These are phyloP conservation scores for Erethizon dorsatum DNA, from an alignment of 2,797 vertebrate species.

Conservation along the genomic window DNA sequence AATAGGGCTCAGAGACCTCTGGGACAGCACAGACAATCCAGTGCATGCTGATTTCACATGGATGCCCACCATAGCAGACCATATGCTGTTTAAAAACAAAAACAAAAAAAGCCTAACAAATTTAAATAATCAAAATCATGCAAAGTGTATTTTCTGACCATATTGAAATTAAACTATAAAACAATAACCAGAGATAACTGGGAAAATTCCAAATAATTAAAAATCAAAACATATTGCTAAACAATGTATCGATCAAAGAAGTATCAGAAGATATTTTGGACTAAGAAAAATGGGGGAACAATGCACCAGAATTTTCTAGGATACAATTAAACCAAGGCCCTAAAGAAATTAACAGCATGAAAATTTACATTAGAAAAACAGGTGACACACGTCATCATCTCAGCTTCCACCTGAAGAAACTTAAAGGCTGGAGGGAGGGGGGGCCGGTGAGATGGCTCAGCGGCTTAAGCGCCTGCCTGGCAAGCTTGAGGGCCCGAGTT, in stretches of 20 bases:
- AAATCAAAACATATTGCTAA: slow-evolving; percentile 20
- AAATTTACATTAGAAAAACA: neutral
- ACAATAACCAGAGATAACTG: slow-evolving; percentile 24
- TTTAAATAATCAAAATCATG: slow-evolving; percentile 7
- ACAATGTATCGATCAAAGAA: neutral
- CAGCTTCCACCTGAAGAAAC: neutral
- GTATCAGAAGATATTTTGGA: neutral
- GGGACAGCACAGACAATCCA: neutral
- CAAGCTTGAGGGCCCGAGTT: too few relatives aligned
- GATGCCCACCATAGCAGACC: neutral
- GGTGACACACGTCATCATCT: neutral
- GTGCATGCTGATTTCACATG: too few relatives aligned
- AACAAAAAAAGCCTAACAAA: neutral
- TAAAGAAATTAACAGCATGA: neutral
- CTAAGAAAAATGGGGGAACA: neutral
- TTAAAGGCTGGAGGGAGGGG: neutral
- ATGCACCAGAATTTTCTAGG: neutral
- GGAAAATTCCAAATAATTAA: slow-evolving; percentile 41
- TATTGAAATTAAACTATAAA: slow-evolving; percentile 39
- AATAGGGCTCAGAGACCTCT: neutral
- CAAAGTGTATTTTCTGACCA: slow-evolving; percentile 3
- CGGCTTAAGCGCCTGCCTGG: too few relatives aligned
- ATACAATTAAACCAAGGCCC: neutral
- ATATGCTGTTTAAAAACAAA: neutral
- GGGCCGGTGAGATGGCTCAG: too few relatives aligned